phyloP scores from a whole-genome alignment of 30 jellyfish, hydroid and myxozoan genomes.

The Catostylus mosaicus region DNA sequence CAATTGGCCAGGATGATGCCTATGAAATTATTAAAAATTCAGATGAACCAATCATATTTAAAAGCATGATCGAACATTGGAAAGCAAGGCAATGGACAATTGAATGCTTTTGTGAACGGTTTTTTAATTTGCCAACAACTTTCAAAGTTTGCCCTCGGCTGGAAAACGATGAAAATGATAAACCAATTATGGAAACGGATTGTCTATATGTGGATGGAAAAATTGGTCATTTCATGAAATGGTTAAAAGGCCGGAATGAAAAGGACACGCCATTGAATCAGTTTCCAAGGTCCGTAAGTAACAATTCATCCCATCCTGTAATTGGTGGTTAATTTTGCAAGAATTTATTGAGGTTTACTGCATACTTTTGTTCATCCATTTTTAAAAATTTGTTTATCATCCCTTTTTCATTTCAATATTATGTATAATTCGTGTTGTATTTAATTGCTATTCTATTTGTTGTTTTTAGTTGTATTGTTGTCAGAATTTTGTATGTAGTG shows the following conservation, averaged over 20 bases:
- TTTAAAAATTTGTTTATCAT: too few species aligned
- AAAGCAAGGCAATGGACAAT: conserved; percentile 71
- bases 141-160: conserved; percentile 54
- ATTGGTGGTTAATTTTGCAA: too few species aligned
- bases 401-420: too few species aligned
- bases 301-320: too few species aligned
- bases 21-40: not conserved
- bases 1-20: conserved; percentile 6
- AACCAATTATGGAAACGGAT: conserved; percentile 32
- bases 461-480: too few species aligned
- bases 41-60: conserved; percentile 57
- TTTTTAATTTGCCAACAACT: conserved; percentile 42
- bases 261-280: not conserved
- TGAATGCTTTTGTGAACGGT: conserved; percentile 21
- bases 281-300: conserved; percentile 18
- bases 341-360: too few species aligned
- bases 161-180: not conserved
- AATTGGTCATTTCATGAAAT: not conserved
- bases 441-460: too few species aligned
- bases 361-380: too few species aligned
- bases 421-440: too few species aligned
- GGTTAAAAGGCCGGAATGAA: conserved; percentile 23
- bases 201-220: conserved; percentile 15
- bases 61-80: conserved; percentile 79
- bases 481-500: too few species aligned